phyloP scores from a whole-genome alignment of 1,140 invertebrate species.

The Anastatus disparis region DNA sequence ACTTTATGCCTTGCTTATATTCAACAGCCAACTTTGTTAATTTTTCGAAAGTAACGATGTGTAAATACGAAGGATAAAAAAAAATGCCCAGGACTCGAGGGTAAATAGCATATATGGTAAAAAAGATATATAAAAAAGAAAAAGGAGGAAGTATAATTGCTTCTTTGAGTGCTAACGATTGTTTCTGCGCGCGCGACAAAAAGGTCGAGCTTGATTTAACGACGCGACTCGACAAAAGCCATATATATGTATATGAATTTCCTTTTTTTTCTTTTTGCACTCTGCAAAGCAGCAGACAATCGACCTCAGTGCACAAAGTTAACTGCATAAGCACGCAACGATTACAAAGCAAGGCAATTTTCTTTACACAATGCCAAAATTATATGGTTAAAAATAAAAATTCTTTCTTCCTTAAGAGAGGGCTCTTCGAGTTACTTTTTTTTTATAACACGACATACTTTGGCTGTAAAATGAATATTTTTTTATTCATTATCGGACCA shows the following conservation, averaged over 20 bases:
- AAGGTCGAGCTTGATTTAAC: neutral
- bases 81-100: too few species aligned
- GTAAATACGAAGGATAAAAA: too few species aligned
- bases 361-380: neutral
- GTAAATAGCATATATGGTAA: too few species aligned
- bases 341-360: neutral
- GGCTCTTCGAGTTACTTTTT: too few species aligned
- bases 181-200: neutral
- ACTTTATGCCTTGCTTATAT: too few species aligned
- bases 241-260: neutral
- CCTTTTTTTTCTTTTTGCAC: too few species aligned
- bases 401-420: neutral
- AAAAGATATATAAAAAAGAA: neutral
- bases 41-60: too few species aligned
- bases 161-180: neutral
- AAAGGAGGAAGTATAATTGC: constrained; percentile 10
- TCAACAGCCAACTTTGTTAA: too few species aligned
- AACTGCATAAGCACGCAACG: neutral
- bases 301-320: neutral
- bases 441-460: too few species aligned
- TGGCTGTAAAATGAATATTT: too few species aligned
- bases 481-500: too few species aligned
- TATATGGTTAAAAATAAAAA: neutral
- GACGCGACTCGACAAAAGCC: neutral
- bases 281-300: neutral